Percentiles rank a stretch among this genome's conserved stretches.
Conservation (phyloP, 2,888 invertebrate species). For the Andrena marginata region DNA sequence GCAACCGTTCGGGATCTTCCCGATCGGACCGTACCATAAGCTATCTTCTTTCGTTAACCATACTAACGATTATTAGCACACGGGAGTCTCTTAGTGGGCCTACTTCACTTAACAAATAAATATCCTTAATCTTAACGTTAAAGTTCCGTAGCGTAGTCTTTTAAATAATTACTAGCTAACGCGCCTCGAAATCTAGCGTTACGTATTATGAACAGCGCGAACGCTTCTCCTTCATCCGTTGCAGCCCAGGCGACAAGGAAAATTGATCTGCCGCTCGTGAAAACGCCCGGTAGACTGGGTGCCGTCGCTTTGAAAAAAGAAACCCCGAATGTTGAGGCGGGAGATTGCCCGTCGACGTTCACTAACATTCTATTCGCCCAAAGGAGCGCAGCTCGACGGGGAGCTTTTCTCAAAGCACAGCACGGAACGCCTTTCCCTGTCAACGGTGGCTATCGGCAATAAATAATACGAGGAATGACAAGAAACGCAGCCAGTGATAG, state of each 20-base stretch:
- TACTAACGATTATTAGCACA: constrained; percentile 40
- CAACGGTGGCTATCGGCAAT: constrained; percentile 53
- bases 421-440: constrained; percentile 28
- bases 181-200: constrained; percentile 20
- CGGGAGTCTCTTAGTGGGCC: constrained; percentile 27
- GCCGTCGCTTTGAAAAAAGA: constrained; percentile 40
- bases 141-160: constrained; percentile 50
- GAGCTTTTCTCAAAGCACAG: constrained; percentile 29
- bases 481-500: constrained; percentile 47
- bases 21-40: not conserved
- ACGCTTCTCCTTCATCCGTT: constrained; percentile 1
- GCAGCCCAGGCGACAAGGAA: not conserved
- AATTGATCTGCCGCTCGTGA: constrained; percentile 31
- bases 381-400: not conserved
- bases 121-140: constrained; percentile 54
- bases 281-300: not conserved
- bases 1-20: not conserved
- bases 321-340: not conserved
- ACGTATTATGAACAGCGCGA: constrained; percentile 22
- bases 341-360: too few species aligned
- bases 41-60: not conserved
- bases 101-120: constrained; percentile 60
- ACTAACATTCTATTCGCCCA: not conserved
- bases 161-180: constrained; percentile 58
- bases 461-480: constrained; percentile 66